A percentile compares a stretch with the other conserved stretches of the same genome.
These are phyloP conservation scores for Eutolmus rufibarbis DNA, from an alignment of 2,888 invertebrate species.

Conservation along the genomic window DNA sequence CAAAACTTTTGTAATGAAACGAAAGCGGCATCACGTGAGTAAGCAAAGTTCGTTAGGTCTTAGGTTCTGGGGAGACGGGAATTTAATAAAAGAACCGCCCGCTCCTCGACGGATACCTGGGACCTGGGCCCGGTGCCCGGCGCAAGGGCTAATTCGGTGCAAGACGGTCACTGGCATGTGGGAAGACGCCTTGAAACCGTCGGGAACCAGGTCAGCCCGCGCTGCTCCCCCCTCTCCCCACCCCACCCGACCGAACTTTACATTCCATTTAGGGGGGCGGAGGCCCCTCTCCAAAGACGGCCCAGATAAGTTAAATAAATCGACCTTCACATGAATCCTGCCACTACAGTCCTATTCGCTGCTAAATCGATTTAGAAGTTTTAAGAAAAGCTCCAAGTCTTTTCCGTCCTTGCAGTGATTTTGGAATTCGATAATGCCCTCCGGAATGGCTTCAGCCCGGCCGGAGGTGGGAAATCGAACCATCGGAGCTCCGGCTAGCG, in stretches of 20 bases:
- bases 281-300: not conserved
- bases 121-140: no score
- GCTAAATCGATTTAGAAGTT: conserved; percentile 23
- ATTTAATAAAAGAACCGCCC: conserved; percentile 19
- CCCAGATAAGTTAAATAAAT: conserved; percentile 19
- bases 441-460: not conserved
- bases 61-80: not conserved
- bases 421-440: conserved; percentile 13
- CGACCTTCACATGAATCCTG: conserved; percentile 23
- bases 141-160: not conserved
- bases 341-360: not conserved
- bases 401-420: conserved; percentile 2
- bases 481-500: not conserved
- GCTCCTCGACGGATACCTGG: not conserved
- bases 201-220: not conserved
- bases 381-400: not conserved
- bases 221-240: not conserved
- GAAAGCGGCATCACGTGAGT: conserved; percentile 14
- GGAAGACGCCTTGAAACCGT: not conserved
- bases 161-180: not conserved
- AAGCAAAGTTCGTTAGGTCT: conserved; percentile 6
- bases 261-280: not conserved
- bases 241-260: not conserved
- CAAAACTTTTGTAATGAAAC: conserved; percentile 29
- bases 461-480: not conserved